Percentiles rank a stretch among this genome's conserved stretches.
Evolutionary conservation across 1,140 invertebrate species (phyloP).

Genomic region (Monochamus saltuarius): DNA sequence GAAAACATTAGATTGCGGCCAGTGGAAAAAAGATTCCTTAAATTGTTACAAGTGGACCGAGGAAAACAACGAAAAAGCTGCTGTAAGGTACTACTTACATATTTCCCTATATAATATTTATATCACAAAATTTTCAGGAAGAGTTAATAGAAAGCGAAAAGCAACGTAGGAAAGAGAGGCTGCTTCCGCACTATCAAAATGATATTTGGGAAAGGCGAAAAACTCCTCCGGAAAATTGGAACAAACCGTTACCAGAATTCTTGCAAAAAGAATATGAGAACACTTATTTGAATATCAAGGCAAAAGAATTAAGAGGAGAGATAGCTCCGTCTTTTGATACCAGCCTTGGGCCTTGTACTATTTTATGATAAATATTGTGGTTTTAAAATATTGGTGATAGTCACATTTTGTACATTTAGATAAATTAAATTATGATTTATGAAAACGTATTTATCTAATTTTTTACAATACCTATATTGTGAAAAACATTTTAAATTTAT

Average conservation of each 20-base stretch:
- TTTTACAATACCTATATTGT: too few species aligned
- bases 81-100: constrained; percentile 57
- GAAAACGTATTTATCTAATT: too few species aligned
- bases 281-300: constrained; percentile 66
- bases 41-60: constrained; percentile 72
- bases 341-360: constrained; percentile 28
- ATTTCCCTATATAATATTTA: constrained; percentile 20
- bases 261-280: constrained; percentile 65
- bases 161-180: constrained; percentile 59
- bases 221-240: constrained; percentile 77
- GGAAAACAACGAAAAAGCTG: constrained; percentile 63
- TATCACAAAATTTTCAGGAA: constrained; percentile 55
- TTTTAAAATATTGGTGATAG: background rate
- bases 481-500: too few species aligned
- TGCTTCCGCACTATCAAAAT: constrained; percentile 69
- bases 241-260: constrained; percentile 73
- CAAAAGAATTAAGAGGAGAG: constrained; percentile 61
- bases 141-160: constrained; percentile 72
- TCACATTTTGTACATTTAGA: too few species aligned
- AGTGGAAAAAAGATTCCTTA: constrained; percentile 75
- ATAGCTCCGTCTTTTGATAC: constrained; percentile 40
- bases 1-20: constrained; percentile 67
- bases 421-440: too few species aligned
- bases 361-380: constrained; percentile 10
- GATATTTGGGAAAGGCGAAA: constrained; percentile 75